A percentile compares a stretch with the other conserved stretches of the same genome.
phyloP scores from a whole-genome alignment of 2,888 invertebrate species.

The Metalampra italica region DNA sequence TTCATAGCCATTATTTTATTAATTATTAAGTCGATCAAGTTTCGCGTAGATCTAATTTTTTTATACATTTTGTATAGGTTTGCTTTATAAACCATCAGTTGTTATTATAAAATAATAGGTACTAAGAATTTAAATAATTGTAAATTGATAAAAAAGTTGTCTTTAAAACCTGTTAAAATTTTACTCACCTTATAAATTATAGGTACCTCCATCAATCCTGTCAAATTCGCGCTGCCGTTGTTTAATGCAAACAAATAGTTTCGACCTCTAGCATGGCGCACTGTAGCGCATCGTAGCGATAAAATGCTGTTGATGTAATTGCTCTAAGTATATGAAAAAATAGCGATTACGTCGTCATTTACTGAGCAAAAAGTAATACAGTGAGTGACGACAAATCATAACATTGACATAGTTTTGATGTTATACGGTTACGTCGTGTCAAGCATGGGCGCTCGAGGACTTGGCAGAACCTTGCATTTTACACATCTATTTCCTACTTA shows the following conservation, averaged over 20 bases:
- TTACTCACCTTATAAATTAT: slow-evolving; percentile 1
- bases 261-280: slow-evolving; percentile 51
- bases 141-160: too few species aligned
- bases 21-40: too few species aligned
- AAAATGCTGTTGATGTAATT: slow-evolving; percentile 60
- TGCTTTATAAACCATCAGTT: too few species aligned
- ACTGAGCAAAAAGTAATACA: slow-evolving; percentile 36
- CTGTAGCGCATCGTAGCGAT: slow-evolving; percentile 72
- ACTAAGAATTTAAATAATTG: too few species aligned
- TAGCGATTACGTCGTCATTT: slow-evolving; percentile 47
- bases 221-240: not conserved
- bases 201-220: slow-evolving; percentile 4
- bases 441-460: slow-evolving; percentile 34
- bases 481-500: slow-evolving; percentile 37
- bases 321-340: slow-evolving; percentile 48
- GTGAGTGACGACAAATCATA: slow-evolving; percentile 39
- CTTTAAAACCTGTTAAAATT: not conserved
- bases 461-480: slow-evolving; percentile 37
- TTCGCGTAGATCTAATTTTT: too few species aligned
- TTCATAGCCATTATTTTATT: too few species aligned
- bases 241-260: slow-evolving; percentile 39
- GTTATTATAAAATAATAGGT: too few species aligned
- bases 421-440: slow-evolving; percentile 23
- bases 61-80: too few species aligned
- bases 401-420: slow-evolving; percentile 69